Evolutionary conservation across 35 echinoderm and acorn worm species (phyloP).

Genomic region (Apostichopus parvimensis): DNA sequence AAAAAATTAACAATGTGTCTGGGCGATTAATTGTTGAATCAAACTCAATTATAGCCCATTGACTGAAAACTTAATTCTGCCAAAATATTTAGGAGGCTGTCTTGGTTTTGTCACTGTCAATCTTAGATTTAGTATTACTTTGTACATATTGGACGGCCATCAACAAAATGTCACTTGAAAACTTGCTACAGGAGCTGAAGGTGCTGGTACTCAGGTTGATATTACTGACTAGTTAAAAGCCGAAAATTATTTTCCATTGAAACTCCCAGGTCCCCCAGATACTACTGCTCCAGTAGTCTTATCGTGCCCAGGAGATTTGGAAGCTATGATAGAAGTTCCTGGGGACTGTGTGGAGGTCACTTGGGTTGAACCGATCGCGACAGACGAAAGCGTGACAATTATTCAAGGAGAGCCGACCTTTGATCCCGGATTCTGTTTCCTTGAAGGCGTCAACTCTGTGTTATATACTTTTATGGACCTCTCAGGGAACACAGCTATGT

Average conservation of each 20-base stretch:
- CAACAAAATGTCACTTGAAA: no score
- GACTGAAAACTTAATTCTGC: no score
- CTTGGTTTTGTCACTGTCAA: no score
- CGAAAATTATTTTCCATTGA: not conserved
- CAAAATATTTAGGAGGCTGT: no score
- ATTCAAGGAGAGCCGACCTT: not conserved
- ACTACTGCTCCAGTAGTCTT: conserved; percentile 16
- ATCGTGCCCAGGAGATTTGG: conserved; percentile 10
- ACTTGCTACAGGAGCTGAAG: no score
- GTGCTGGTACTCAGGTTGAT: no score
- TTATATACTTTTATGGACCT: conserved; percentile 36
- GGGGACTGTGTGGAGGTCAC: not conserved
- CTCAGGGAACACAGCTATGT: conserved; percentile 31
- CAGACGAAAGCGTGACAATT: conserved; percentile 36
- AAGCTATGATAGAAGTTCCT: not conserved
- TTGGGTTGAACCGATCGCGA: conserved; percentile 49
- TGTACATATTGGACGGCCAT: not conserved
- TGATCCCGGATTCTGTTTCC: conserved; percentile 27
- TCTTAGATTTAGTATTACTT: not conserved
- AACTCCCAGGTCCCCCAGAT: not conserved
- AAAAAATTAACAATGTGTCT: no score
- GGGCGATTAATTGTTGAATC: no score
- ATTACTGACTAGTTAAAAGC: no score
- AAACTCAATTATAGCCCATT: no score
- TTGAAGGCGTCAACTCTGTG: not conserved